These are phyloP conservation scores for Pedicia rivosa DNA, from an alignment of 2,888 invertebrate species.

Conservation along the genomic window DNA sequence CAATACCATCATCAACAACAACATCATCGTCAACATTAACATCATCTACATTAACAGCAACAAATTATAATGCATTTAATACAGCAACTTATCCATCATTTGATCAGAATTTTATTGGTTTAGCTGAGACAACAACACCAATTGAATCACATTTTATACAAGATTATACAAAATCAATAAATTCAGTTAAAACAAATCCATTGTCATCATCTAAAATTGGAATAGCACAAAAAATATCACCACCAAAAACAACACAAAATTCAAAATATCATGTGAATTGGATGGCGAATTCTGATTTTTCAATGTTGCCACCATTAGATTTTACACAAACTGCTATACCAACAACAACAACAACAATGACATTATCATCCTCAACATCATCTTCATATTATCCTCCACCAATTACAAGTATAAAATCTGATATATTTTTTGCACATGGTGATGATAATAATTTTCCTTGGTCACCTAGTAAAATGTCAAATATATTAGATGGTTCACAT, in stretches of 20 bases:
- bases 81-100: too few species aligned
- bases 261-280: background rate
- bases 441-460: slow-evolving; percentile 36
- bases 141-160: too few species aligned
- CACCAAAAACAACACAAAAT: background rate
- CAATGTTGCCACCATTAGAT: background rate
- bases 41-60: too few species aligned
- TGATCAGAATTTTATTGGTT: too few species aligned
- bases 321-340: background rate
- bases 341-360: background rate
- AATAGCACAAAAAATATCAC: too few species aligned
- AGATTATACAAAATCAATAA: too few species aligned
- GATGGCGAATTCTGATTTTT: background rate
- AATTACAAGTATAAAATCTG: background rate
- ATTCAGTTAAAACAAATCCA: too few species aligned
- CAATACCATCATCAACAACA: background rate
- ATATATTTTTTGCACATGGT: slow-evolving; percentile 13
- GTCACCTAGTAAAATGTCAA: slow-evolving; percentile 34
- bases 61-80: too few species aligned
- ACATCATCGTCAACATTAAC: background rate
- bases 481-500: slow-evolving; percentile 17
- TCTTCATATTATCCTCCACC: background rate
- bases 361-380: background rate
- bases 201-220: too few species aligned
- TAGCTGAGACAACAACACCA: background rate